Conservation (phyloP, 2,888 invertebrate genomes). For the Trichopoda pennipes region DNA sequence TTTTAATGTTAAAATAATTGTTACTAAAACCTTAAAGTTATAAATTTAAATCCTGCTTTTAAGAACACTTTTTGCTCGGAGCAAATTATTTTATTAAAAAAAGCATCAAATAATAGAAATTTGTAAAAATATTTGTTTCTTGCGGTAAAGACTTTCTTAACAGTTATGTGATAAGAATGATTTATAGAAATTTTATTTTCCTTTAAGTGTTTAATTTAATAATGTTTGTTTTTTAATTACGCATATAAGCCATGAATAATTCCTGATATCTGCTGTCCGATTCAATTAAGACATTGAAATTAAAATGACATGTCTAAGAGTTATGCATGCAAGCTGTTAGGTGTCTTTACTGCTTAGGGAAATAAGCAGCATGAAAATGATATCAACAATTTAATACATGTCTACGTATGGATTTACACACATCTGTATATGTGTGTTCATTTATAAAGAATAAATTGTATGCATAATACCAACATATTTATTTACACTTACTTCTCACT, state of each 20-base stretch:
- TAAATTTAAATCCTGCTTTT: no score
- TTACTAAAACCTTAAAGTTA: no score
- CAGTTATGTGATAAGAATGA: background rate
- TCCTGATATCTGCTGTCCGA: conserved; percentile 21
- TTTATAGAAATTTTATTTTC: background rate
- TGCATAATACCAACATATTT: no score
- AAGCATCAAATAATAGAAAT: no score
- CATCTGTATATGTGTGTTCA: no score
- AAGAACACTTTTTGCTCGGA: no score
- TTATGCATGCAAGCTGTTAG: conserved; percentile 13
- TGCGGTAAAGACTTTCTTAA: no score
- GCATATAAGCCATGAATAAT: conserved; percentile 14
- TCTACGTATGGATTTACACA: no score
- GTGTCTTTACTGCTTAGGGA: conserved; percentile 7
- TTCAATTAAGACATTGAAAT: conserved; percentile 38
- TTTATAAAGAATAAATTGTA: no score
- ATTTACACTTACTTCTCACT: conserved; percentile 6
- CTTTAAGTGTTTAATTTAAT: background rate
- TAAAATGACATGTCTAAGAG: conserved; percentile 27
- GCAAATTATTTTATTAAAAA: no score
- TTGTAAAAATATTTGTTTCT: no score
- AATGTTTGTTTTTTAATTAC: background rate
- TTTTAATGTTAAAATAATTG: no score
- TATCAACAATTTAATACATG: background rate
- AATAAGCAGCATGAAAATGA: conserved; percentile 5